Base-by-base conservation (phyloP, 2,113 vertebrate genomes). In the Mesoclemmys tuberculata region DNA sequence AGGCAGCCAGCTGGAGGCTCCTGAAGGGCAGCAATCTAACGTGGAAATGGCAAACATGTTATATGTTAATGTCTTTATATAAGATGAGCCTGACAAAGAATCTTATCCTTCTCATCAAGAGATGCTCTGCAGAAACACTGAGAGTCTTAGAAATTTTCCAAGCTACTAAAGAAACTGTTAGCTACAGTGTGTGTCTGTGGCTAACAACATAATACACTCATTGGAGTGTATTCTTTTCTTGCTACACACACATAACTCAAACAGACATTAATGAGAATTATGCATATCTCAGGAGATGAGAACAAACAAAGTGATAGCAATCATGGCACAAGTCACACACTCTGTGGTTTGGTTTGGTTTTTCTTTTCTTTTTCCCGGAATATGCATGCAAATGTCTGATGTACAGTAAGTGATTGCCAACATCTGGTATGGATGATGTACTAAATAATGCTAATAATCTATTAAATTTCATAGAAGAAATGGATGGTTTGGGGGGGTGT, bases 391-490 rank as follows among this genome's bases (percentile, higher is more conserved):
- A 35, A 14, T 49, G 24, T 85, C 96, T 94, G 84, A 79, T 64
- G 71, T 90, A 86, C 84, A 82, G 61, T 90, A 95, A 92, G 93
- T 97, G 94, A 96, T 98, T 98, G 97, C 97, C 97, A 98, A 97
- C 97, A 97, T 97, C 97, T 97, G 95, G 77, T 95, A 88, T 64
- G 94, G 96, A 93, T 97, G 94, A 94, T 95, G 89, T 90, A 85
- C 49, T 91, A 84, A 96, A 82, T 90, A 94, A 89, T 14, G 86
- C 89, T 94, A 96, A 93, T 94, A 90, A 68, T 82, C 92, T 85
- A 87, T 96, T 95, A 90, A 89, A 89, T 96, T 93, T 95, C 1
- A 0, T 90, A 89, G 81, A 56, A 95, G 88, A 90, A 94, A 90
- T 89, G 92, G 89, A 85, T 96, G 87, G 46, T 86, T 85, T 5